These are phyloP conservation scores for Zoroaster sp. DNA, from an alignment of 53 echinoderm and acorn worm species.

Conservation along the genomic window DNA sequence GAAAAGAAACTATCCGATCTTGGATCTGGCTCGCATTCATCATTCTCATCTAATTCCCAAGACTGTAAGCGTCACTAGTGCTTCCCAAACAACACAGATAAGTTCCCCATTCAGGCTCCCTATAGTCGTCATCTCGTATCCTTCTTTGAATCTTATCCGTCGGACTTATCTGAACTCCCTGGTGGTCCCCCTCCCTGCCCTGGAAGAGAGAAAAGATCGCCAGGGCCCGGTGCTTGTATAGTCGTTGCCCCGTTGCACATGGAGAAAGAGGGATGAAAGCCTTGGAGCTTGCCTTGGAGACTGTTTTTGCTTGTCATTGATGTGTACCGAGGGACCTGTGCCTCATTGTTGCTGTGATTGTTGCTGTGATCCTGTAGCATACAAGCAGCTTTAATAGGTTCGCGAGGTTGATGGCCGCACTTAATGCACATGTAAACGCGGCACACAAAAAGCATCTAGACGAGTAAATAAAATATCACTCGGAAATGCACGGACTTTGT, in stretches of 20 bases:
- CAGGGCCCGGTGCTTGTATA: background rate
- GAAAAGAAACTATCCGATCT: too few relatives aligned
- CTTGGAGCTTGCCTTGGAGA: background rate
- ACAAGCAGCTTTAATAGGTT: background rate
- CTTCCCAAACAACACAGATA: background rate
- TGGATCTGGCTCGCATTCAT: background rate
- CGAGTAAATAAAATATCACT: background rate
- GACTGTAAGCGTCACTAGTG: background rate
- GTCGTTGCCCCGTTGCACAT: background rate
- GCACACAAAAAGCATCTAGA: too few relatives aligned
- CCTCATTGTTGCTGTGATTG: background rate
- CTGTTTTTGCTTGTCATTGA: slow-evolving; percentile 25
- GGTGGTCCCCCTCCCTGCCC: background rate
- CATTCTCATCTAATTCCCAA: background rate
- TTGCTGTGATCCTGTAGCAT: background rate
- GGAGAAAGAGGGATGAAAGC: background rate
- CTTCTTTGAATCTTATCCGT: background rate
- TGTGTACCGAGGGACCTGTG: background rate
- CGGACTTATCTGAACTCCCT: background rate
- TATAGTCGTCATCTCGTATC: background rate
- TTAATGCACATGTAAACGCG: background rate
- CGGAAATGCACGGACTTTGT: background rate
- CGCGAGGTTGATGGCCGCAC: background rate
- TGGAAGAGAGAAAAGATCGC: background rate
- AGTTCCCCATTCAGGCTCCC: background rate